phyloP scores from a whole-genome alignment of 2,113 vertebrate species.

The Lethenteron camtschaticum region DNA sequence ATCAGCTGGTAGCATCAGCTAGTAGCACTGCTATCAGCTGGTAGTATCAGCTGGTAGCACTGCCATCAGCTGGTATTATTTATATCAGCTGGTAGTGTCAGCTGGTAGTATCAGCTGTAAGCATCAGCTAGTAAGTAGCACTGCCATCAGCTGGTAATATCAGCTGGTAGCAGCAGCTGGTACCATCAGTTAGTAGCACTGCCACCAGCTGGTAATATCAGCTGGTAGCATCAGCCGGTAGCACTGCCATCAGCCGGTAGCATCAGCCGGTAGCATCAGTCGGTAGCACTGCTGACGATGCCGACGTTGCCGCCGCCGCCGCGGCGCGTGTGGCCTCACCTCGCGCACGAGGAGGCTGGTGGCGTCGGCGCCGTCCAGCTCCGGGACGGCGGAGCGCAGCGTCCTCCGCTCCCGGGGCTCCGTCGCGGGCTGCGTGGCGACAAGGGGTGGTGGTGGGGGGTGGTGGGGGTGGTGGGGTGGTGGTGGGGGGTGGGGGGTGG shows the following conservation, averaged over 20 bases:
- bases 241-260: neutral
- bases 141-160: neutral
- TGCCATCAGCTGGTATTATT: neutral
- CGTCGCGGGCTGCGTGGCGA: no score
- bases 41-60: neutral
- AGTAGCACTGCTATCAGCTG: neutral
- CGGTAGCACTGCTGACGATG: no score
- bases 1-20: neutral
- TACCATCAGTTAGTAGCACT: neutral
- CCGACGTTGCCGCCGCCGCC: no score
- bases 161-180: neutral
- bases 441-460: no score
- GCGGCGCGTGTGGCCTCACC: conserved; percentile 9
- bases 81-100: neutral
- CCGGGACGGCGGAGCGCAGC: conserved; percentile 50
- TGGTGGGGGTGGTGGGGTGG: no score
- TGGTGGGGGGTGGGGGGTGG: no score
- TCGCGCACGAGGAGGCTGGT: conserved; percentile 84
- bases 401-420: conserved; percentile 21
- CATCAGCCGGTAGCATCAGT: no score
- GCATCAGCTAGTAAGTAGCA: no score
- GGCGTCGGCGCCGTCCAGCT: conserved; percentile 54
- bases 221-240: neutral
- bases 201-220: neutral
- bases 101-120: neutral